Evolutionary conservation across 2,113 vertebrate species (phyloP).

Genomic region (Indri indri): DNA sequence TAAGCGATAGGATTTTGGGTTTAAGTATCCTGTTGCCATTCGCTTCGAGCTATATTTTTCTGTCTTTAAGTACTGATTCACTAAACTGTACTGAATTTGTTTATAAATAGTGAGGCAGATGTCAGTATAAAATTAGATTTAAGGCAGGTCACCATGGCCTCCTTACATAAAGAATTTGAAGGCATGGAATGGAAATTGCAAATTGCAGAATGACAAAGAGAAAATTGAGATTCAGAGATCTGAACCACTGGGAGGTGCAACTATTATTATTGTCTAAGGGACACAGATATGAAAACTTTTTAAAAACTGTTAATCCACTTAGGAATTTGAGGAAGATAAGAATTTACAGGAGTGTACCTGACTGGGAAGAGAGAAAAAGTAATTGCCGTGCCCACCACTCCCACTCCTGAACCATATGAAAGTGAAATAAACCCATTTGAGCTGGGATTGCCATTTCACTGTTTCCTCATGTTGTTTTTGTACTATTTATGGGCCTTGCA

Average conservation of each 20-base stretch:
- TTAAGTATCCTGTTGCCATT: not conserved
- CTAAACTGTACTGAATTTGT: not conserved
- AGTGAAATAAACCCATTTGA: not conserved
- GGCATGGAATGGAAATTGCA: not conserved
- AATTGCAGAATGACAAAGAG: not conserved
- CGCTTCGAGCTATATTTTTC: conserved; percentile 35
- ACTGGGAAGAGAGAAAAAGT: not conserved
- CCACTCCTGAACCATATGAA: not conserved
- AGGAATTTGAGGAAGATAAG: not conserved
- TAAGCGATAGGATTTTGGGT: conserved; percentile 3
- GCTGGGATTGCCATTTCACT: not conserved
- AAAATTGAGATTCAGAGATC: conserved; percentile 42
- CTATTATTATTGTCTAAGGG: not conserved
- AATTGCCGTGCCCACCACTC: rapidly evolving
- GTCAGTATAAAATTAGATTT: conserved; percentile 40
- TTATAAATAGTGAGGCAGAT: conserved; percentile 40
- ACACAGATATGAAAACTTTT: not conserved
- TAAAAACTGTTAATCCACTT: not conserved
- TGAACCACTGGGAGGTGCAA: not conserved
- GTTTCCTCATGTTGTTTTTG: not conserved
- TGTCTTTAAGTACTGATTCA: conserved; percentile 10
- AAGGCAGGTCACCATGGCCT: not conserved
- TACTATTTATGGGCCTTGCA: not conserved
- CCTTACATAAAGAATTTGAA: not conserved
- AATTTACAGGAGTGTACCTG: not conserved